Percentiles rank a stretch among this genome's conserved stretches.
phyloP scores from a whole-genome alignment of 2,888 invertebrate genomes.

The Chymomyza caudatula region DNA sequence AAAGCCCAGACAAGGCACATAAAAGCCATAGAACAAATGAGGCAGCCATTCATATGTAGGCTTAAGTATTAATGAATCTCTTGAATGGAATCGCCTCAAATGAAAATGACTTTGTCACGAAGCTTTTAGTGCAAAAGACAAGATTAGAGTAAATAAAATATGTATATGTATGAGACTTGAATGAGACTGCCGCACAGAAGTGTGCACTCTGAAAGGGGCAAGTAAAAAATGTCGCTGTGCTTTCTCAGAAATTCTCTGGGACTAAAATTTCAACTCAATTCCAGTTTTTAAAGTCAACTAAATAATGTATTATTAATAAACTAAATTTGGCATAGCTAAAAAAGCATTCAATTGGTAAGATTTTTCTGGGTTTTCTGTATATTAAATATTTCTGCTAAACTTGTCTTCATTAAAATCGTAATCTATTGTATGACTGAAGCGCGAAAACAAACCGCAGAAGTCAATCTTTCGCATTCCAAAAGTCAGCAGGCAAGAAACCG shows the following conservation, averaged over 20 bases:
- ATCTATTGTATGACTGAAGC: neutral
- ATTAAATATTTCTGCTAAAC: neutral
- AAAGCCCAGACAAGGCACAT: slow-evolving; percentile 46
- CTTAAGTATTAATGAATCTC: slow-evolving; percentile 45
- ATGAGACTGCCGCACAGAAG: too few relatives aligned
- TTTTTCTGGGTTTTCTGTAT: neutral
- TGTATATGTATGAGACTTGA: neutral
- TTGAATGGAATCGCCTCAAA: neutral
- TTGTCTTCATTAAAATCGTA: neutral
- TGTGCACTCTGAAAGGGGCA: too few relatives aligned
- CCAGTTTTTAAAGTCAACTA: neutral
- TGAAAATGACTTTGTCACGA: slow-evolving; percentile 66
- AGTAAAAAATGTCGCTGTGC: too few relatives aligned
- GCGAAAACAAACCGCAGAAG: neutral
- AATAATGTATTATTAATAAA: neutral
- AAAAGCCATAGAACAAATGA: slow-evolving; percentile 50
- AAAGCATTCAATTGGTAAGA: neutral
- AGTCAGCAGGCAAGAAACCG: too few relatives aligned
- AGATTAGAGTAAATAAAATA: neutral
- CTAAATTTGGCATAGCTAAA: neutral
- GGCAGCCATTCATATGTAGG: neutral
- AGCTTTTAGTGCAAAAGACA: slow-evolving; percentile 45
- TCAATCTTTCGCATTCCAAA: neutral
- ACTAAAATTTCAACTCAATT: neutral
- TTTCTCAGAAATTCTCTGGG: neutral